Evolutionary conservation across 2,888 invertebrate genomes (phyloP).

Genomic region (Drosophila dives): DNA sequence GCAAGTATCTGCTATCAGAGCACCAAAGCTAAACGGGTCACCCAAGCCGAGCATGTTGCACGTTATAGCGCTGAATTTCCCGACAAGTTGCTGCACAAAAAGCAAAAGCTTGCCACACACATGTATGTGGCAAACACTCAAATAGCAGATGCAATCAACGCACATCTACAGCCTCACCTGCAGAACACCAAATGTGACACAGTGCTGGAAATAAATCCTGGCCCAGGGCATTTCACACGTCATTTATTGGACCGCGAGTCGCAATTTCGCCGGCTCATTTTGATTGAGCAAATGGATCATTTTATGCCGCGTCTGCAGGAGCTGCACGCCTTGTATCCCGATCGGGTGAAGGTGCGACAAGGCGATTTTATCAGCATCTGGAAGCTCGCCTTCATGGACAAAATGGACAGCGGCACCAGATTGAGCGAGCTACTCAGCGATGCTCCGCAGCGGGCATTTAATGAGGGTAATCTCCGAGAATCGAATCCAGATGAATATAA

Average conservation of each 20-base stretch:
- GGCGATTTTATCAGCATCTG: slow-evolving; percentile 87
- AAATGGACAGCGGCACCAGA: slow-evolving; percentile 86
- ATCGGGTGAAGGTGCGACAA: slow-evolving; percentile 78
- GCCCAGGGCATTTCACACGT: slow-evolving; percentile 88
- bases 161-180: slow-evolving; percentile 71
- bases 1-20: slow-evolving; percentile 30
- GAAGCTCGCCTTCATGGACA: slow-evolving; percentile 87
- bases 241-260: slow-evolving; percentile 86
- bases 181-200: slow-evolving; percentile 60
- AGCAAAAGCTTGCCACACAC: slow-evolving; percentile 70
- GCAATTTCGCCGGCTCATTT: slow-evolving; percentile 85
- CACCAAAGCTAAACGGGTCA: slow-evolving; percentile 52
- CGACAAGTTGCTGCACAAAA: slow-evolving; percentile 77
- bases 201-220: slow-evolving; percentile 89
- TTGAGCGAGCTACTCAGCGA: slow-evolving; percentile 86
- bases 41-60: slow-evolving; percentile 42
- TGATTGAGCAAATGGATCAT: slow-evolving; percentile 87
- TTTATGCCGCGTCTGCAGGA: slow-evolving; percentile 85
- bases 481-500: neutral
- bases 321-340: slow-evolving; percentile 69
- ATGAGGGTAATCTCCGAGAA: slow-evolving; percentile 84
- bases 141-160: slow-evolving; percentile 71
- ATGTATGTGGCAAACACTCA: slow-evolving; percentile 78
- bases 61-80: slow-evolving; percentile 77
- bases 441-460: slow-evolving; percentile 85